Conservation (phyloP, 2,888 invertebrate genomes). For the Chloroclystis v-ata region DNA sequence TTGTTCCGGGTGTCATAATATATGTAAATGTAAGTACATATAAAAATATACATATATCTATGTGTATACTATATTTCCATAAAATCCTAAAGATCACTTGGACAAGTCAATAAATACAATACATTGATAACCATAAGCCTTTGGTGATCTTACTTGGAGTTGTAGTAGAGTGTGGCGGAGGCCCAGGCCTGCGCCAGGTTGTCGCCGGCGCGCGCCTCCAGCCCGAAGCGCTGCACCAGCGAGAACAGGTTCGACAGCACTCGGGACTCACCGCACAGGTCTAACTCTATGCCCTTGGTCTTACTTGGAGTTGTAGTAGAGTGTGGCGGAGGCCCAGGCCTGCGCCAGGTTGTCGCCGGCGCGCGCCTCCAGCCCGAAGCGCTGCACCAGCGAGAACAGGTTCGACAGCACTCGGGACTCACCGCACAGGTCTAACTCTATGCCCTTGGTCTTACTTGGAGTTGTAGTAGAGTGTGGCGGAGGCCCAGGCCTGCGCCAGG, state of each 20-base stretch:
- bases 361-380: neutral
- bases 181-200: slow-evolving; percentile 51
- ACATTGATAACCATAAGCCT: neutral
- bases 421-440: too few species aligned
- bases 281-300: too few species aligned
- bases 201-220: slow-evolving; percentile 22
- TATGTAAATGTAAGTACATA: too few species aligned
- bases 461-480: slow-evolving; percentile 52
- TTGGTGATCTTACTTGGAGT: slow-evolving; percentile 49
- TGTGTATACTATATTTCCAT: too few species aligned
- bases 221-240: neutral
- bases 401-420: neutral
- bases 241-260: neutral
- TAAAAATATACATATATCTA: too few species aligned
- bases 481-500: slow-evolving; percentile 50
- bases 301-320: slow-evolving; percentile 53
- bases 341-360: slow-evolving; percentile 36
- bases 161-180: slow-evolving; percentile 49
- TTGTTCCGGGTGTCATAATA: too few species aligned
- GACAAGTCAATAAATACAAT: too few species aligned
- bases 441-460: slow-evolving; percentile 51
- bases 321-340: slow-evolving; percentile 53
- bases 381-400: neutral
- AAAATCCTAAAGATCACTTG: too few species aligned
- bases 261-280: too few species aligned